Percentiles rank a stretch among this genome's conserved stretches.
Evolutionary conservation across 2,888 invertebrate species (phyloP).

Genomic region (Epinotia demarniana): DNA sequence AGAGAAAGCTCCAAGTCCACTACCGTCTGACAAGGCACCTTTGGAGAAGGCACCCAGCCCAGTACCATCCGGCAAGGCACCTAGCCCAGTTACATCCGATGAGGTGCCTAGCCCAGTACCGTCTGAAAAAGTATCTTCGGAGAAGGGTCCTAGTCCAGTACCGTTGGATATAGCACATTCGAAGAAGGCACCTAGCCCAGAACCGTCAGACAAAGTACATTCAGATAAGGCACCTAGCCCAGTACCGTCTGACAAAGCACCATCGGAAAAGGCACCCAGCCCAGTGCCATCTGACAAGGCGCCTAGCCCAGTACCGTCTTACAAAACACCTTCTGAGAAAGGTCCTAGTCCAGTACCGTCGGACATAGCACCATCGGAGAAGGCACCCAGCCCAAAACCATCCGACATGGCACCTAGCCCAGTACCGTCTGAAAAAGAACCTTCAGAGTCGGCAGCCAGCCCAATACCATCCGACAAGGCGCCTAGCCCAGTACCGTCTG

Average conservation of each 20-base stretch:
- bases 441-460: too few species aligned
- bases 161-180: conserved; percentile 8
- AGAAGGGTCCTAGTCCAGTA: conserved; percentile 29
- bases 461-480: too few species aligned
- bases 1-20: neutral
- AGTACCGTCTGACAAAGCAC: too few species aligned
- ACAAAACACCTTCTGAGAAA: too few species aligned
- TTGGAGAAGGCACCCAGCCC: neutral
- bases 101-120: conserved; percentile 29
- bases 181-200: conserved; percentile 38
- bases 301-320: conserved; percentile 20
- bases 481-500: neutral
- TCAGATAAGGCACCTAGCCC: too few species aligned
- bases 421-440: too few species aligned
- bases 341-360: too few species aligned
- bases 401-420: too few species aligned
- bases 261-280: neutral
- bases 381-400: too few species aligned
- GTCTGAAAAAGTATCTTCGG: conserved; percentile 20
- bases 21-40: conserved; percentile 8
- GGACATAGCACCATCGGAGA: too few species aligned
- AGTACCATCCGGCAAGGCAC: conserved; percentile 4
- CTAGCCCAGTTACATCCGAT: conserved; percentile 17
- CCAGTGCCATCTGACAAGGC: conserved; percentile 21
- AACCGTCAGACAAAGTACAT: neutral